Evolutionary conservation across 2,113 vertebrate genomes (phyloP), one percentile per base, ranked within the genome.

Genomic region (Phalacrocorax pelagicus): DNA sequence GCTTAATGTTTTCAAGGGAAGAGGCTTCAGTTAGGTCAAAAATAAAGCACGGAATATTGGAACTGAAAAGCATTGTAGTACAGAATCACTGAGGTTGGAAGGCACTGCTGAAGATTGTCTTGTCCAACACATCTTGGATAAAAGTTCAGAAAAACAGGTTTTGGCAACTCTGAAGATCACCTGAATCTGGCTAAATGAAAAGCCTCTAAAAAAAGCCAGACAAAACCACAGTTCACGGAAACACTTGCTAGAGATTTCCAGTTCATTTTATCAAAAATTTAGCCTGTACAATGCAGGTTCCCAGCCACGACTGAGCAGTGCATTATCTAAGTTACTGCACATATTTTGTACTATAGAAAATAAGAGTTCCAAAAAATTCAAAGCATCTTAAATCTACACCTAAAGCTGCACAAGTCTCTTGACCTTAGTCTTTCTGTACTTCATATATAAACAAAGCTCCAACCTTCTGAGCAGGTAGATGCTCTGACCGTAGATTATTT

Each of bases 301-400:
- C 69, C 2, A 3, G 1, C 19, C 44, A 74, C 0, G 0, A 81
- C n/a, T 19, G 18, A 72, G 40, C 19, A 82, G 17, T 26, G 30
- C 14, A 11, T 70, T 81, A 74, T 10, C 12, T 27, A 40, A 61
- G 34, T 34, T 36, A 44, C 30, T 34, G 27, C 30, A 46, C 3
- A 2, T 27, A 72, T 46, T 89, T 49, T 70, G 22, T 44, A 24
- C 63, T 62, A 44, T 0, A n/a, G 59, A 62, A 83, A 90, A 65
- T 13, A 40, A 73, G 69, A 91, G 38, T 36, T 12, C 21, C 49
- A 51, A 42, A 54, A 73, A 83, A 86, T 58, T 69, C 63, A 94
- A 87, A 86, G 24, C 34, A 49, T 40, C 59, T 81, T 66, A 74
- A 86, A 84, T 46, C 61, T 51, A 62, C 18, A 49, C 10, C 7